phyloP scores from a whole-genome alignment of 2,113 vertebrate species.

The Genyomyrus donnyi region DNA sequence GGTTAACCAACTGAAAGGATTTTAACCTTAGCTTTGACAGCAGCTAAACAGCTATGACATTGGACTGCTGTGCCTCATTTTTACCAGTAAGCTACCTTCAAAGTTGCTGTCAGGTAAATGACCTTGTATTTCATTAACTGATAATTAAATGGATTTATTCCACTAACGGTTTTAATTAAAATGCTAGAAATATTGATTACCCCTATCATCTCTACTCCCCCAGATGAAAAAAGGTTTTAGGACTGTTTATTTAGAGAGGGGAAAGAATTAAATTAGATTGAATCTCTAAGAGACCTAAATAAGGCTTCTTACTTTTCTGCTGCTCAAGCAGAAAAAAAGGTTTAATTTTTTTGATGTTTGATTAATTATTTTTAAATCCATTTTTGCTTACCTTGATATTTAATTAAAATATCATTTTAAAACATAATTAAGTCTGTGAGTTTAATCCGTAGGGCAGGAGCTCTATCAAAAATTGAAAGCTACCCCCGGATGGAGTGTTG shows the following conservation, averaged over 20 bases:
- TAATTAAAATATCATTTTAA: slow-evolving; percentile 99
- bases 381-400: slow-evolving; percentile 95
- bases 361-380: slow-evolving; percentile 97
- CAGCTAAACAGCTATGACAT: slow-evolving; percentile 84
- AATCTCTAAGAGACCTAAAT: slow-evolving; percentile 82
- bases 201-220: slow-evolving; percentile 94
- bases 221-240: slow-evolving; percentile 88
- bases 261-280: slow-evolving; percentile 84
- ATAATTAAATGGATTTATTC: slow-evolving; percentile 99
- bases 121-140: slow-evolving; percentile 99
- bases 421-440: slow-evolving; percentile 87
- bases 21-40: slow-evolving; percentile 80
- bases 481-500: slow-evolving; percentile 28
- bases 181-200: slow-evolving; percentile 99
- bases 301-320: slow-evolving; percentile 83
- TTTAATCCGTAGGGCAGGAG: slow-evolving; percentile 80
- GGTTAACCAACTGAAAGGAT: slow-evolving; percentile 72
- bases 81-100: slow-evolving; percentile 85
- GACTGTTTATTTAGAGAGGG: slow-evolving; percentile 90
- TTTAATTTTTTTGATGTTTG: slow-evolving; percentile 76
- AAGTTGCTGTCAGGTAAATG: slow-evolving; percentile 94
- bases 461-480: slow-evolving; percentile 47
- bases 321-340: slow-evolving; percentile 77
- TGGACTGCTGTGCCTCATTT: slow-evolving; percentile 77
- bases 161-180: slow-evolving; percentile 99